phyloP scores from a whole-genome alignment of 2,888 invertebrate genomes.

The Pollenia griseotomentosa region DNA sequence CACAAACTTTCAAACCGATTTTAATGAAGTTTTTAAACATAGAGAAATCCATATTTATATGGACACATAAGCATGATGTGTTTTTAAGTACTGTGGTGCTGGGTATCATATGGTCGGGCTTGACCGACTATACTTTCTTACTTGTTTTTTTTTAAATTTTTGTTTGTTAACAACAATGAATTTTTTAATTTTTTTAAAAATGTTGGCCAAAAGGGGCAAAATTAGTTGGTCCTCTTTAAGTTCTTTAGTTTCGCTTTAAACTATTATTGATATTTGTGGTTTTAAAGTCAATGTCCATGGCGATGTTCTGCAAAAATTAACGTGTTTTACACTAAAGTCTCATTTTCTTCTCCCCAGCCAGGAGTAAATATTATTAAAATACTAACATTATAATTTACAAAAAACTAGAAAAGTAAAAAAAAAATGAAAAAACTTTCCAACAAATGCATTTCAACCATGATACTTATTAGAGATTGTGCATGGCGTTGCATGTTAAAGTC shows the following conservation, averaged over 20 bases:
- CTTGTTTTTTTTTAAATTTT: too few relatives aligned
- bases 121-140: too few relatives aligned
- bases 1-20: too few relatives aligned
- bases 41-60: too few relatives aligned
- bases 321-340: conserved; percentile 19
- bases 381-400: conserved; percentile 61
- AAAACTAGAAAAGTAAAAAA: neutral
- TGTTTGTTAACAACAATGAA: neutral
- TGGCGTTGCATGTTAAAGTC: conserved; percentile 62
- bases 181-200: neutral
- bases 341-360: neutral
- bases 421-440: conserved; percentile 14
- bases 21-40: too few relatives aligned
- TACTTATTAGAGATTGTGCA: conserved; percentile 30
- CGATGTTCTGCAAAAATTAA: conserved; percentile 13
- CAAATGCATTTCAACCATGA: conserved; percentile 33
- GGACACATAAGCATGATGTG: too few relatives aligned
- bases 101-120: too few relatives aligned
- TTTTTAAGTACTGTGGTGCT: too few relatives aligned
- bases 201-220: neutral
- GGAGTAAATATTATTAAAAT: conserved; percentile 49
- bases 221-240: neutral
- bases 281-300: conserved; percentile 31
- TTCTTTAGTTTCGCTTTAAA: neutral
- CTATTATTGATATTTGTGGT: neutral